These are phyloP conservation scores for Brachionus rotundiformis DNA, from an alignment of 1,140 invertebrate genomes.

Conservation along the genomic window DNA sequence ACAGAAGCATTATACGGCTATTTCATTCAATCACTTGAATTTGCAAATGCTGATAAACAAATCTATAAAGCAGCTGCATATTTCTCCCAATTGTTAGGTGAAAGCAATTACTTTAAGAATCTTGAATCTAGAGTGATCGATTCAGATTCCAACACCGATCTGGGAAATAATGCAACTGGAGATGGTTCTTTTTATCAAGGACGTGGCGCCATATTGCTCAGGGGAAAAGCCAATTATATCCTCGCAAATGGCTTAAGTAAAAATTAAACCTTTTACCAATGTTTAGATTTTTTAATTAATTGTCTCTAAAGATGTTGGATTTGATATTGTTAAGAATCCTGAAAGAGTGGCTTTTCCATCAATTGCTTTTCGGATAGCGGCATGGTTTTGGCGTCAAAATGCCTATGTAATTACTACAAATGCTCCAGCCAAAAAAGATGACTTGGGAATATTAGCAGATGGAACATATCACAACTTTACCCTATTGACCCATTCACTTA, in stretches of 20 bases:
- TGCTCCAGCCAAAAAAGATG: neutral
- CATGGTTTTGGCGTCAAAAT: constrained; percentile 40
- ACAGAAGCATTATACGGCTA: neutral
- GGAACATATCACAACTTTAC: constrained; percentile 43
- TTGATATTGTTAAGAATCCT: constrained; percentile 7
- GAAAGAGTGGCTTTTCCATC: constrained; percentile 32
- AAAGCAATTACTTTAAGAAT: constrained; percentile 26
- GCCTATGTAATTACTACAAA: constrained; percentile 16
- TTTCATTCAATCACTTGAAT: neutral
- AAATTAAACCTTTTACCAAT: neutral
- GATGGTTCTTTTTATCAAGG: constrained; percentile 22
- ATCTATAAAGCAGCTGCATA: constrained; percentile 40
- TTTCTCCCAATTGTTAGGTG: constrained; percentile 12
- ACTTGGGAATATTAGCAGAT: constrained; percentile 15
- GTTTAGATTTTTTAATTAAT: neutral
- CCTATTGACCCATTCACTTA: neutral
- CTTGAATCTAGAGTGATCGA: neutral
- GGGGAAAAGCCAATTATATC: constrained; percentile 29
- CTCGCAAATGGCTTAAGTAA: neutral
- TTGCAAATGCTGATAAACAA: neutral
- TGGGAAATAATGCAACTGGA: constrained; percentile 8
- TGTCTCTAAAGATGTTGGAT: neutral
- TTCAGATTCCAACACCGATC: neutral
- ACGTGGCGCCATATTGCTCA: constrained; percentile 18
- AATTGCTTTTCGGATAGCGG: neutral